These are phyloP conservation scores for Pelobates fuscus DNA, from an alignment of 2,113 vertebrate genomes.

Conservation along the genomic window DNA sequence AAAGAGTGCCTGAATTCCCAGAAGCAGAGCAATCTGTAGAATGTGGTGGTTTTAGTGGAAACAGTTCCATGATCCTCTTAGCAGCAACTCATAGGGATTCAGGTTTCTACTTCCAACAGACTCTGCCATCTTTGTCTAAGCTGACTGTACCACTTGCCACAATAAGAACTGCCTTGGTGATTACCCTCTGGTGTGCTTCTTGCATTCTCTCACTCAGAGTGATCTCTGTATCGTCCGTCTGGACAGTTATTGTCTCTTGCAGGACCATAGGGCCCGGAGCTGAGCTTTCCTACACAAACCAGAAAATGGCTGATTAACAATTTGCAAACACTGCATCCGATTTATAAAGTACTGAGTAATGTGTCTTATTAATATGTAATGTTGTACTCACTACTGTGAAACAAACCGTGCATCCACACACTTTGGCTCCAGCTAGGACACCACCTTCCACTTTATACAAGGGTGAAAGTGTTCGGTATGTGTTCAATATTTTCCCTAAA, in stretches of 20 bases:
- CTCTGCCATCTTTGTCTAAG: constrained; percentile 67
- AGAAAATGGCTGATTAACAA: no score
- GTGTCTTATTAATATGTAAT: no score
- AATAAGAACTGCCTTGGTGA: constrained; percentile 79
- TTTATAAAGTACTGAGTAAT: no score
- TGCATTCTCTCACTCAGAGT: constrained; percentile 67
- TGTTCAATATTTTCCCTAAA: constrained; percentile 82
- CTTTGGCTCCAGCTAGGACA: constrained; percentile 66
- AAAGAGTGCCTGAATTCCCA: no score
- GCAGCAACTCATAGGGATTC: no score
- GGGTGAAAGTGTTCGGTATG: constrained; percentile 80
- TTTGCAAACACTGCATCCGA: no score
- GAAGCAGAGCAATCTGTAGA: no score
- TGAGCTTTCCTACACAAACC: constrained; percentile 72
- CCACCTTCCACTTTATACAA: constrained; percentile 70
- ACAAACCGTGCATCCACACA: constrained; percentile 79
- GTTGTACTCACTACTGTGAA: constrained; percentile 79
- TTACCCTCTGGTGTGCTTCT: constrained; percentile 77
- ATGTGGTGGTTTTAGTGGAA: no score
- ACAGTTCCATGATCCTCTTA: no score
- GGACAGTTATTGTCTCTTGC: constrained; percentile 72
- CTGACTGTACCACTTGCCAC: constrained; percentile 72
- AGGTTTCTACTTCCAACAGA: constrained; percentile 73
- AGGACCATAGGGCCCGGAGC: constrained; percentile 75
- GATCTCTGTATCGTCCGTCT: constrained; percentile 68